These are phyloP conservation scores for Pomacea canaliculata DNA, from an alignment of 2,888 invertebrate species.

Conservation along the genomic window DNA sequence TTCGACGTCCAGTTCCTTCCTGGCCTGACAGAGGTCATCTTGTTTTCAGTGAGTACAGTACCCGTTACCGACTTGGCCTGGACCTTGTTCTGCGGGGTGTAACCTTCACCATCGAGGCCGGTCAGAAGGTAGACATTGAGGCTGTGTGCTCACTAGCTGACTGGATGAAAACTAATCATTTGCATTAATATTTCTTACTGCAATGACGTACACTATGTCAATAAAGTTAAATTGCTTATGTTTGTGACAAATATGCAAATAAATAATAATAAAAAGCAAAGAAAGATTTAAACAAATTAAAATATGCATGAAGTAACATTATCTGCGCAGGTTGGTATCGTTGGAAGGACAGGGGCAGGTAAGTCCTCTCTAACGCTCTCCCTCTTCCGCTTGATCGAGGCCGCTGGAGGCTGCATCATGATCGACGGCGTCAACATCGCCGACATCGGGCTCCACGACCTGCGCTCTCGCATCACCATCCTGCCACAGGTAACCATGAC, in stretches of 20 bases:
- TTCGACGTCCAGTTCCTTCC: constrained; percentile 25
- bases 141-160: too few relatives aligned
- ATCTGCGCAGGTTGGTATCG: neutral
- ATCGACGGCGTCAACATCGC: constrained; percentile 2
- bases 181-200: too few relatives aligned
- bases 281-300: too few relatives aligned
- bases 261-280: too few relatives aligned
- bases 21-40: constrained; percentile 33
- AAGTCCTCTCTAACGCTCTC: neutral
- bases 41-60: constrained; percentile 27
- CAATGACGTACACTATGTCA: too few relatives aligned
- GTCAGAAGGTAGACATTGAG: constrained; percentile 12
- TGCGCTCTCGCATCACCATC: constrained; percentile 9
- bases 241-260: too few relatives aligned
- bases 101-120: constrained; percentile 24
- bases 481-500: constrained; percentile 1
- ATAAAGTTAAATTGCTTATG: too few relatives aligned
- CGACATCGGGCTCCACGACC: constrained; percentile 13
- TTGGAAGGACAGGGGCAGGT: neutral
- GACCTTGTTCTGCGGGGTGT: constrained; percentile 34
- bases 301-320: neutral
- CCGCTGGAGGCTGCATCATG: constrained; percentile 1
- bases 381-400: neutral
- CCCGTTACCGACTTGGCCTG: constrained; percentile 32
- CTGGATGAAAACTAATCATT: too few relatives aligned